Base-by-base conservation (phyloP, 2,797 vertebrate genomes). In the Amniataba percoides region DNA sequence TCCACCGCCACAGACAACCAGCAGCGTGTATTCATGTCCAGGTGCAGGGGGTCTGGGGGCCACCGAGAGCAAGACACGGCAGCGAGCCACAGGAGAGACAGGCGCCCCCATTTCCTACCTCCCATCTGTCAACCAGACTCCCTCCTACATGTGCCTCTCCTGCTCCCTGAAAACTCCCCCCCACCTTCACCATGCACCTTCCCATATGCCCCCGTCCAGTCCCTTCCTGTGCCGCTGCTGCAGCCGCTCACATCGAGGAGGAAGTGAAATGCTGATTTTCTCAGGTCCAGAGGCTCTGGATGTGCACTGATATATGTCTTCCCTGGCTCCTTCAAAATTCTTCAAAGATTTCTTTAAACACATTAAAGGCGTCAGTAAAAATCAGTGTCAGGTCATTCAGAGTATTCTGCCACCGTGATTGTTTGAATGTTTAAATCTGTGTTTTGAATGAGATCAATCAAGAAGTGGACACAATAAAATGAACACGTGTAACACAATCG, bases 21-120 rank as follows among this genome's bases (percentile, higher is more conserved):
- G 61, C 75, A 51, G 58, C 36, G 13, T 53, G 57, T 81, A 39
- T 79, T 81, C 78, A 74, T 13, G 5, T 67, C 85, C 59, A 61
- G 59, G 19, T 48, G 61, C 66, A 71, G 59, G 16, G 21, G 21
- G 34, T 21, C 3, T 21, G 46, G 3, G 3, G 52, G 48, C 45
- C 58, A 57, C 19, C n/a, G 53, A 45, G 43, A 73, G 25, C 67
- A 40, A 49, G 78, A 68, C 53, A 53, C 70, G 55, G 81, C 18
- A 34, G 65, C 19, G 0, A 63, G 46, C 60, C 84, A 84, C 62
- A 79, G 74, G 40, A 87, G 82, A 84, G 88, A 93, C 80, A 74
- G 89, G 63, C 80, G 89, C 7, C 92, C 93, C 67, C 90, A 92
- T 71, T 94, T 94, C 80, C 83, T 93, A 16, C 90, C 92, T 34